These are phyloP conservation scores for Brachionus asplanchnoidis DNA, from an alignment of 1,140 invertebrate genomes.

Conservation along the genomic window DNA sequence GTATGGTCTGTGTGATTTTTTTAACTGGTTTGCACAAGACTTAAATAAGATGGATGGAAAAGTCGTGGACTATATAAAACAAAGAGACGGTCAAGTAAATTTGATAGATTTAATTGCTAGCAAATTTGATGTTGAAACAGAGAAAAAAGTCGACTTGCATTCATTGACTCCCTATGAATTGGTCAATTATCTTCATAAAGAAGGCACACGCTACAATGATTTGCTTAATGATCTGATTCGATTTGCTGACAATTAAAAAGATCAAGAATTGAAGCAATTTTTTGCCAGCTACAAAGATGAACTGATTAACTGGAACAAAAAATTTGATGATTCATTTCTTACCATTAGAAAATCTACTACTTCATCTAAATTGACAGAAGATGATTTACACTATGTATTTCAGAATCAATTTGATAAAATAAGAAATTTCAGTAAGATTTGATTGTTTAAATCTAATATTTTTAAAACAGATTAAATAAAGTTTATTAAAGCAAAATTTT, in stretches of 20 bases:
- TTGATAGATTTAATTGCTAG: neutral
- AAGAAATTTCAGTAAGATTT: slow-evolving; percentile 6
- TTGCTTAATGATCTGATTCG: neutral
- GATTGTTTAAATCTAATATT: neutral
- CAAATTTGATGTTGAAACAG: neutral
- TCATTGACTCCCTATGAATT: neutral
- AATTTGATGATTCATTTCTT: neutral
- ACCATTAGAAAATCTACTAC: neutral
- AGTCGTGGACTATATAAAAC: neutral
- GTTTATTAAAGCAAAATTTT: too few species aligned
- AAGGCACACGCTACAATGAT: neutral
- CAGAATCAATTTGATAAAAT: neutral
- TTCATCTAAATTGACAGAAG: neutral
- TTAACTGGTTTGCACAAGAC: neutral
- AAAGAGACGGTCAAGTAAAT: neutral
- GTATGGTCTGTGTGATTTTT: neutral
- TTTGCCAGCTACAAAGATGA: neutral
- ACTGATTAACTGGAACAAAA: neutral
- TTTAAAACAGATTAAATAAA: neutral
- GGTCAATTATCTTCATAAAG: neutral
- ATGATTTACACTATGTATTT: neutral
- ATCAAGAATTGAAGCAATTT: neutral
- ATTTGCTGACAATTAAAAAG: neutral
- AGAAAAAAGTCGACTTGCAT: neutral
- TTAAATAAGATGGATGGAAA: neutral